These are phyloP conservation scores for Steromphala cineraria DNA, from an alignment of 2,888 invertebrate genomes.

Conservation along the genomic window DNA sequence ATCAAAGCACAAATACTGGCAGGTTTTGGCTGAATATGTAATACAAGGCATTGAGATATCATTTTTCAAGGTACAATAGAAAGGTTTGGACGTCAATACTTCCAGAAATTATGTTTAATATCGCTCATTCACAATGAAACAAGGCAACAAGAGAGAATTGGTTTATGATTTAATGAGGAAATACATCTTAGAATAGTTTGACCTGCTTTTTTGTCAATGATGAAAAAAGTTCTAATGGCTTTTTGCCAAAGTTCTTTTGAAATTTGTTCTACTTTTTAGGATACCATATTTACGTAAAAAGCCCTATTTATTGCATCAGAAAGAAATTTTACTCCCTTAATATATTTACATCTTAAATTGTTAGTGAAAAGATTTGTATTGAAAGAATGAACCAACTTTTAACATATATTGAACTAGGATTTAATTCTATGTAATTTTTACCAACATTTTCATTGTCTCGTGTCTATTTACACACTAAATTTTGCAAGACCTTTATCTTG, in stretches of 20 bases:
- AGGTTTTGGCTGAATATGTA: not conserved
- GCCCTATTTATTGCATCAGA: not conserved
- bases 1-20: constrained; percentile 19
- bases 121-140: too few relatives aligned
- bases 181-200: too few relatives aligned
- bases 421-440: not conserved
- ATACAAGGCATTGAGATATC: too few relatives aligned
- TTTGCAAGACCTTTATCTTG: not conserved
- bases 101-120: too few relatives aligned
- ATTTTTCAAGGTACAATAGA: too few relatives aligned
- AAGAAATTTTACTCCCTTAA: not conserved
- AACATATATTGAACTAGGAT: constrained; percentile 5
- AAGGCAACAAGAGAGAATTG: too few relatives aligned
- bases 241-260: too few relatives aligned
- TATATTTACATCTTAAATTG: constrained; percentile 8
- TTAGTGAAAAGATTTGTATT: not conserved
- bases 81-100: too few relatives aligned
- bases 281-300: not conserved
- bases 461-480: not conserved
- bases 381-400: not conserved
- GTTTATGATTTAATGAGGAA: too few relatives aligned
- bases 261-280: not conserved
- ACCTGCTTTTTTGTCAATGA: too few relatives aligned
- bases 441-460: not conserved
- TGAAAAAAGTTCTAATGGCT: too few relatives aligned